Percentiles rank a stretch among this genome's conserved stretches.
phyloP scores from a whole-genome alignment of 1,140 invertebrate genomes.

The Xylocopa sonorina region DNA sequence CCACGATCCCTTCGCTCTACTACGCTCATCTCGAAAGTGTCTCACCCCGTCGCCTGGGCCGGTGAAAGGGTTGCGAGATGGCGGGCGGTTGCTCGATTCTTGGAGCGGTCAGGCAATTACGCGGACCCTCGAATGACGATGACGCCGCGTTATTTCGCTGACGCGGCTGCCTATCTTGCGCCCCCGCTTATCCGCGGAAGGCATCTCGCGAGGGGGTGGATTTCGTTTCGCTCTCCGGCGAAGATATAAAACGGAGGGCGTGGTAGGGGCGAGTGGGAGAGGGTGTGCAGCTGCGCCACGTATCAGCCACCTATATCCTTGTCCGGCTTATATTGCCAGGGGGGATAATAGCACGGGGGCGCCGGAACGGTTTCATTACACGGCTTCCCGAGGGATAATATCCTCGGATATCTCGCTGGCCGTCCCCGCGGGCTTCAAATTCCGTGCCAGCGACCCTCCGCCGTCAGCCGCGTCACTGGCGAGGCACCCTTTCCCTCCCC shows the following conservation, averaged over 20 bases:
- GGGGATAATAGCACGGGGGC: constrained; percentile 65
- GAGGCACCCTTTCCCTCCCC: too few species aligned
- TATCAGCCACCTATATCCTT: constrained; percentile 64
- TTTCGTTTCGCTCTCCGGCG: background rate
- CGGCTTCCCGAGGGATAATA: constrained; percentile 74
- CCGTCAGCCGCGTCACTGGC: constrained; percentile 46
- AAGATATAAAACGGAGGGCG: constrained; percentile 51
- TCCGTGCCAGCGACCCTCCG: constrained; percentile 60
- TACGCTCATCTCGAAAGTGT: background rate
- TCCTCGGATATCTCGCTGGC: constrained; percentile 63
- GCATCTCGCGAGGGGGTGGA: background rate
- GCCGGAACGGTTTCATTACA: constrained; percentile 77
- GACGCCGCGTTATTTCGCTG: constrained; percentile 47
- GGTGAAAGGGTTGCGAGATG: constrained; percentile 51
- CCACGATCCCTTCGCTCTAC: too few species aligned
- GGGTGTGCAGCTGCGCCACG: constrained; percentile 60
- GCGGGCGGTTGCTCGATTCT: constrained; percentile 43
- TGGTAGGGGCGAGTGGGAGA: too few species aligned
- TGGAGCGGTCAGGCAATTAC: constrained; percentile 62
- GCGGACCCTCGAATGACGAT: constrained; percentile 58
- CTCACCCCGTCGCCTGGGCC: background rate
- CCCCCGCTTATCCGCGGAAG: constrained; percentile 19
- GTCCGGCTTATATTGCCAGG: constrained; percentile 59
- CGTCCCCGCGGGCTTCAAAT: constrained; percentile 65
- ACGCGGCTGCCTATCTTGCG: constrained; percentile 36